Evolutionary conservation across 1,140 invertebrate genomes (phyloP).

Genomic region (Hylaeus volcanicus): DNA sequence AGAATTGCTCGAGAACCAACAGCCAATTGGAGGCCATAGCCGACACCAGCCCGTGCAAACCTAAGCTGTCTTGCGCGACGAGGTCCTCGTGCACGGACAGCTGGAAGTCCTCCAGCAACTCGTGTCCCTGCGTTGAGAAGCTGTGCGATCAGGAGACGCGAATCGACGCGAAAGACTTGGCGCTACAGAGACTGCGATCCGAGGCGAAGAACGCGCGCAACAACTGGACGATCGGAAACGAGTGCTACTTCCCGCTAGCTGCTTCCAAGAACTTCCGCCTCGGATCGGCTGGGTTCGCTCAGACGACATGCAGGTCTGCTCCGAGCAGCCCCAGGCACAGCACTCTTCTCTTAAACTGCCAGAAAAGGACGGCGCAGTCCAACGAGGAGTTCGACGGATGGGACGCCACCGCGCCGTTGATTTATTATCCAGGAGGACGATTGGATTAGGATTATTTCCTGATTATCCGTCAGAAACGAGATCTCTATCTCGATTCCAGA

Average conservation of each 20-base stretch:
- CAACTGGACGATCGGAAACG: conserved; percentile 19
- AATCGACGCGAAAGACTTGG: conserved; percentile 6
- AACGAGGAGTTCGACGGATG: conserved; percentile 76
- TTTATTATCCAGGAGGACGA: conserved; percentile 67
- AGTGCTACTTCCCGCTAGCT: conserved; percentile 26
- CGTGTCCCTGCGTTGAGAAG: conserved; percentile 84
- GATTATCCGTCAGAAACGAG: neutral
- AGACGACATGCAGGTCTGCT: conserved; percentile 75
- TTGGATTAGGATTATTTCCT: conserved; percentile 42
- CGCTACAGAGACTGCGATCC: neutral
- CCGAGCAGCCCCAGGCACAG: conserved; percentile 79
- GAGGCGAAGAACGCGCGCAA: neutral
- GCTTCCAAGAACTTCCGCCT: conserved; percentile 48
- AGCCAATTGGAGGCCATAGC: conserved; percentile 77
- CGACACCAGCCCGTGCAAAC: conserved; percentile 80
- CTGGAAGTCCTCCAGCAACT: conserved; percentile 81
- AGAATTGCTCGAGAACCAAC: conserved; percentile 50
- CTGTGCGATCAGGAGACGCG: conserved; percentile 69
- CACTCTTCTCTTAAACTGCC: conserved; percentile 58
- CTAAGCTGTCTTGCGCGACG: conserved; percentile 41
- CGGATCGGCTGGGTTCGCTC: conserved; percentile 46
- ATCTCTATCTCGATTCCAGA: neutral
- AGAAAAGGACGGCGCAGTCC: conserved; percentile 71
- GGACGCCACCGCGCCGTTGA: conserved; percentile 74
- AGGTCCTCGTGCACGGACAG: conserved; percentile 76